Percentiles rank a stretch among this genome's conserved stretches.
phyloP scores from a whole-genome alignment of 2,113 vertebrate species.

The Halcyon malimbica region DNA sequence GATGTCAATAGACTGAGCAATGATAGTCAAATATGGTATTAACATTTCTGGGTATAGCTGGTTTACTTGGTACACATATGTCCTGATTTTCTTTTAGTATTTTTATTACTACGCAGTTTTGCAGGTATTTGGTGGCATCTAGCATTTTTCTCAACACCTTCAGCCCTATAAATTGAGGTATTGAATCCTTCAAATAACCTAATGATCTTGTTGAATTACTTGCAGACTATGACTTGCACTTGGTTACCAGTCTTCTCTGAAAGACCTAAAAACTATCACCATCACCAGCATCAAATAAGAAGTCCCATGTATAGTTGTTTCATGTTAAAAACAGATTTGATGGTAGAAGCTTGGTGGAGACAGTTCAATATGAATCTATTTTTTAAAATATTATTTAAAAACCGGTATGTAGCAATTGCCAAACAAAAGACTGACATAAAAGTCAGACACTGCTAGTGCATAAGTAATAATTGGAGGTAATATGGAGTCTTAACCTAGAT shows the following conservation, averaged over 20 bases:
- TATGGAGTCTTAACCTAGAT: not conserved
- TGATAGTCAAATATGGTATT: not conserved
- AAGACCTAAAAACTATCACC: not conserved
- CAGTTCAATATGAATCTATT: constrained; percentile 1
- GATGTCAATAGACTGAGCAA: not conserved
- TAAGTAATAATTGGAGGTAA: constrained; percentile 20
- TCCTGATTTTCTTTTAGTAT: not conserved
- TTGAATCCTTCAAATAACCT: constrained; percentile 61
- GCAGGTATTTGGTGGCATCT: not conserved
- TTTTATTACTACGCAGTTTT: not conserved
- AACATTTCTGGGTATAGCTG: not conserved
- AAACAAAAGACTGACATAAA: constrained; percentile 29
- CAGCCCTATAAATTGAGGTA: constrained; percentile 6
- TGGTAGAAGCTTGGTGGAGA: not conserved
- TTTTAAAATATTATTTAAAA: constrained; percentile 21
- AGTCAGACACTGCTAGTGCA: not conserved
- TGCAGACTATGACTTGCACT: constrained; percentile 7
- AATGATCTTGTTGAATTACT: constrained; percentile 58
- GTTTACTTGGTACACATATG: not conserved
- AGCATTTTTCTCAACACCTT: not conserved
- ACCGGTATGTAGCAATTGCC: not conserved
- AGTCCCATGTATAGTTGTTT: not conserved
- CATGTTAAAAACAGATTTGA: constrained; percentile 21
- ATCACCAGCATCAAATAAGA: not conserved
- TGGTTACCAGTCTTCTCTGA: constrained; percentile 27